phyloP scores from a whole-genome alignment of 2,888 invertebrate genomes.

The Timema podura region DNA sequence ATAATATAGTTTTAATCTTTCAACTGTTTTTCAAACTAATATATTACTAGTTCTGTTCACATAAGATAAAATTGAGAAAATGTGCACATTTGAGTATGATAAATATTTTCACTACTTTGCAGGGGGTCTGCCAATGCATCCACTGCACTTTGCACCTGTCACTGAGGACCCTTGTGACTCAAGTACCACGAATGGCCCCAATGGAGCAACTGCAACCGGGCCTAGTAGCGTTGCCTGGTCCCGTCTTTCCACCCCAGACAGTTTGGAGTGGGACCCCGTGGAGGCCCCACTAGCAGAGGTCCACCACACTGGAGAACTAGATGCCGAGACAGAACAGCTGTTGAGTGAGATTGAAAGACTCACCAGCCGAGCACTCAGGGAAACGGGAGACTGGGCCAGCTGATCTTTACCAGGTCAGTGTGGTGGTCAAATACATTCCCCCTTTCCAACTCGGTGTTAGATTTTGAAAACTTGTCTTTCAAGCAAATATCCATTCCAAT shows the following conservation, averaged over 20 bases:
- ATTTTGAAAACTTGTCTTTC: no score
- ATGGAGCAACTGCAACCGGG: conserved; percentile 16
- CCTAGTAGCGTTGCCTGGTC: conserved; percentile 29
- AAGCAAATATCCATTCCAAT: no score
- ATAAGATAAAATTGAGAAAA: no score
- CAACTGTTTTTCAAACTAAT: no score
- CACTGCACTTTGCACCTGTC: conserved; percentile 24
- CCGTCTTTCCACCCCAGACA: conserved; percentile 56
- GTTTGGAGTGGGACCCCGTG: conserved; percentile 64
- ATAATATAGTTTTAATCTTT: no score
- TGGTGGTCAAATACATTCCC: no score
- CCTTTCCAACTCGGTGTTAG: neutral
- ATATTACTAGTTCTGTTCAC: no score
- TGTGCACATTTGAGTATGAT: no score
- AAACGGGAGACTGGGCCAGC: conserved; percentile 52
- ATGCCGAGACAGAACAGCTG: conserved; percentile 61
- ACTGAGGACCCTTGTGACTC: conserved; percentile 24
- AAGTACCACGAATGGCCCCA: conserved; percentile 21
- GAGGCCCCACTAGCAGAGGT: conserved; percentile 43
- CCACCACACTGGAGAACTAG: conserved; percentile 51
- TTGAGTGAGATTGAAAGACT: conserved; percentile 63
- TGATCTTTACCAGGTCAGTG: conserved; percentile 22
- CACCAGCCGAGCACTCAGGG: conserved; percentile 59
- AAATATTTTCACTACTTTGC: neutral
- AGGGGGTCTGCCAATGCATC: conserved; percentile 27